Evolutionary conservation across 2,797 vertebrate species (phyloP).

Genomic region (Coregonus sp.): DNA sequence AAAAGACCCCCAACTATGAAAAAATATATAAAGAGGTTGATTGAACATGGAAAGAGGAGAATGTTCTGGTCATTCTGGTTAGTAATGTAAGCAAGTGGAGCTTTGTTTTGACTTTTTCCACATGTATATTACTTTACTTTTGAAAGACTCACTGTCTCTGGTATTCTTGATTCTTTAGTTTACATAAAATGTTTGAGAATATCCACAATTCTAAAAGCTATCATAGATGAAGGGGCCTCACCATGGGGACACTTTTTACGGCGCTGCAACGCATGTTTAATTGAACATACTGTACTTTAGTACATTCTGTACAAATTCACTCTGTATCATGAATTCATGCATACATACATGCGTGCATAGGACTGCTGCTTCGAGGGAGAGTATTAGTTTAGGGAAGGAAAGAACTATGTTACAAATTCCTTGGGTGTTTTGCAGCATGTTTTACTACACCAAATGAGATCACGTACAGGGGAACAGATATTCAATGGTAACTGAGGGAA

Average conservation of each 20-base stretch:
- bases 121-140: constrained; percentile 8
- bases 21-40: neutral
- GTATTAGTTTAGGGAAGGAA: constrained; percentile 1
- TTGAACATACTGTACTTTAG: constrained; percentile 3
- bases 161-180: constrained; percentile 17
- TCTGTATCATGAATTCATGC: constrained; percentile 17
- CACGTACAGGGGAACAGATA: constrained; percentile 55
- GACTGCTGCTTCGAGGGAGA: constrained; percentile 4
- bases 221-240: neutral
- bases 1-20: neutral
- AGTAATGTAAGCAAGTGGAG: constrained; percentile 25
- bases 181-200: constrained; percentile 2
- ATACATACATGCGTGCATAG: constrained; percentile 9
- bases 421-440: constrained; percentile 52
- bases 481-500: constrained; percentile 62
- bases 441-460: constrained; percentile 49
- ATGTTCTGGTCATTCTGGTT: neutral
- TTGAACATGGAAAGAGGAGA: neutral
- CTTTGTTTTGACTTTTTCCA: constrained; percentile 3
- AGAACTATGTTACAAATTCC: constrained; percentile 40
- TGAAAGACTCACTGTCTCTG: constrained; percentile 18
- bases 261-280: constrained; percentile 4
- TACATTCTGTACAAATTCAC: constrained; percentile 17
- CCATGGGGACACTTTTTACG: neutral
- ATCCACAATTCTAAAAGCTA: neutral